phyloP scores from a whole-genome alignment of 2,888 invertebrate genomes.

The Cantharis nigra region DNA sequence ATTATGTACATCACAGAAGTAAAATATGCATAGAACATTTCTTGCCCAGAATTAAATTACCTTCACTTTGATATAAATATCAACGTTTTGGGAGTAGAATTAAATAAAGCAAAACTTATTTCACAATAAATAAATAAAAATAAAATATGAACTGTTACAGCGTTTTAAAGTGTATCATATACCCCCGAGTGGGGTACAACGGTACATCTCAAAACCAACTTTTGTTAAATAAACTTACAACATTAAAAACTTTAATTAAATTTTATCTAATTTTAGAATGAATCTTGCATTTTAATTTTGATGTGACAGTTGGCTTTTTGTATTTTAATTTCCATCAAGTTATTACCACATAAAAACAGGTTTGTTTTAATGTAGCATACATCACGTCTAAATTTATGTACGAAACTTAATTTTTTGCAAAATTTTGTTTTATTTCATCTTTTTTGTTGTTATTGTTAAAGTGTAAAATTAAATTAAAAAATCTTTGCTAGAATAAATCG shows the following conservation, averaged over 20 bases:
- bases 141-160: too few relatives aligned
- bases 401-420: neutral
- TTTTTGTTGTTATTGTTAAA: neutral
- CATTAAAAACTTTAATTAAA: neutral
- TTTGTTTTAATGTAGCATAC: neutral
- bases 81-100: too few relatives aligned
- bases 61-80: too few relatives aligned
- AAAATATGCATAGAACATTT: too few relatives aligned
- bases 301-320: neutral
- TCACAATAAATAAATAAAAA: too few relatives aligned
- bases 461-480: neutral
- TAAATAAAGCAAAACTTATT: too few relatives aligned
- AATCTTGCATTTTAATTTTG: neutral
- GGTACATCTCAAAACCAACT: neutral
- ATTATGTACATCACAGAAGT: too few relatives aligned
- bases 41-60: too few relatives aligned
- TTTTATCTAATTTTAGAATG: neutral
- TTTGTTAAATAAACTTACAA: neutral
- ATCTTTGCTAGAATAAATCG: neutral
- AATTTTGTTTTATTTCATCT: neutral
- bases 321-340: neutral
- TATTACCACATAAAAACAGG: neutral
- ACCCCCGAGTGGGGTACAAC: neutral
- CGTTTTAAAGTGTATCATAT: neutral
- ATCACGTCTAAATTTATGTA: neutral